Conservation (phyloP, 2,797 vertebrate species). For the Borostomias antarcticus region DNA sequence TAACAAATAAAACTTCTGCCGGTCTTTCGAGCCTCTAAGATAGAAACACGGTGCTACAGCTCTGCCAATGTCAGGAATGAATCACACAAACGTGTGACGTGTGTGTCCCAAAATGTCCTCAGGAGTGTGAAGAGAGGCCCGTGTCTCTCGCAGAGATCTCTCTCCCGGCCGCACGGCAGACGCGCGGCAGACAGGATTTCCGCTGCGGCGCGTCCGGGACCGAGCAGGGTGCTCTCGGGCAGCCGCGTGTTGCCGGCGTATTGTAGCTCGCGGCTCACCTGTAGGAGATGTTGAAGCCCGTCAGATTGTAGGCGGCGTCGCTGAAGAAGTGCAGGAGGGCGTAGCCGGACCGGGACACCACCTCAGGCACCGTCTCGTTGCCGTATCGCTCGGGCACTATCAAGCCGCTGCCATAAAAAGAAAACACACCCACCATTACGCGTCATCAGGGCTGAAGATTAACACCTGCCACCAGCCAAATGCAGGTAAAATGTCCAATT, state of each 20-base stretch:
- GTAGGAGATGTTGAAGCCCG: constrained; percentile 98
- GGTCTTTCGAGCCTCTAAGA: too few relatives aligned
- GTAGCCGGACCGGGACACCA: constrained; percentile 88
- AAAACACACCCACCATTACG: not conserved
- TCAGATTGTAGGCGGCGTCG: constrained; percentile 97
- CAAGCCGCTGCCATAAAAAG: constrained; percentile 80
- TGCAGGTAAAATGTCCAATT: too few relatives aligned
- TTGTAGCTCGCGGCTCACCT: constrained; percentile 74
- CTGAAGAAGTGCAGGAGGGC: constrained; percentile 97
- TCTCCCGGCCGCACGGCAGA: not conserved
- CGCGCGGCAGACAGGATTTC: not conserved
- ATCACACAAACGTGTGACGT: too few relatives aligned
- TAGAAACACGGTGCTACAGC: too few relatives aligned
- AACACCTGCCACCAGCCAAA: too few relatives aligned
- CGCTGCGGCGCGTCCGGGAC: too few relatives aligned
- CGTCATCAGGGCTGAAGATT: too few relatives aligned
- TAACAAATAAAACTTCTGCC: too few relatives aligned
- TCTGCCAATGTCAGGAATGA: not conserved
- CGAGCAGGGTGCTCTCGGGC: not conserved
- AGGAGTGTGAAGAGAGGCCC: not conserved
- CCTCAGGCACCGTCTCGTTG: constrained; percentile 92
- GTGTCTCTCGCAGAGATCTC: too few relatives aligned
- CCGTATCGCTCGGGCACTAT: constrained; percentile 92
- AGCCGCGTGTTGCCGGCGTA: too few relatives aligned
- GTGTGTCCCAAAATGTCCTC: not conserved